Percentiles rank a stretch among this genome's conserved stretches.
These are phyloP conservation scores for Galendromus occidentalis DNA, from an alignment of 1,140 invertebrate genomes.

Conservation along the genomic window DNA sequence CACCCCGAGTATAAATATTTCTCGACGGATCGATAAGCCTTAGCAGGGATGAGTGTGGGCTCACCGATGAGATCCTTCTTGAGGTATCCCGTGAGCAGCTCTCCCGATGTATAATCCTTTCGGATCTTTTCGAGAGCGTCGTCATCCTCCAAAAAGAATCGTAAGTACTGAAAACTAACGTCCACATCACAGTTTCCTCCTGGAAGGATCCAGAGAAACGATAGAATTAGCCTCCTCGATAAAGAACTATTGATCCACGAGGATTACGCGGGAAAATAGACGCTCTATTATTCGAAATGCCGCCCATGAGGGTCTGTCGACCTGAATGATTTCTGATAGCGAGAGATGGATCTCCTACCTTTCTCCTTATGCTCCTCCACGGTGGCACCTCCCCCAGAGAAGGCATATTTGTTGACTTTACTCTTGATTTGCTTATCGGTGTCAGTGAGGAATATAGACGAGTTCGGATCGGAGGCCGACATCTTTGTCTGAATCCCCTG, in stretches of 20 bases:
- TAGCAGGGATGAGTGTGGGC: neutral
- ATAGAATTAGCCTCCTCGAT: neutral
- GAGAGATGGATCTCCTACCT: neutral
- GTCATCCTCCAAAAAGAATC: conserved; percentile 90
- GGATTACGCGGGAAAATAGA: too few species aligned
- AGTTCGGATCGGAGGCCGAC: conserved; percentile 83
- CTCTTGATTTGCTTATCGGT: conserved; percentile 91
- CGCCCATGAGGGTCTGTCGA: too few species aligned
- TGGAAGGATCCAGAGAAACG: conserved; percentile 22
- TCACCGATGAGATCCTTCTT: conserved; percentile 64
- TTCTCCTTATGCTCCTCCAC: conserved; percentile 70
- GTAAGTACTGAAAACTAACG: conserved; percentile 84
- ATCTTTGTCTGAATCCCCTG: conserved; percentile 95
- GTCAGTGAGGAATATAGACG: conserved; percentile 85
- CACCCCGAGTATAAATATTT: neutral
- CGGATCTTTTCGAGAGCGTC: conserved; percentile 57
- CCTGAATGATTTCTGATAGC: too few species aligned
- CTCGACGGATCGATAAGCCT: neutral
- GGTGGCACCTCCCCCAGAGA: conserved; percentile 82
- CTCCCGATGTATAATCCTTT: conserved; percentile 64
- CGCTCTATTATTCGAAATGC: too few species aligned
- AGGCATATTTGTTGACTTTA: conserved; percentile 96
- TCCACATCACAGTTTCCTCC: conserved; percentile 93
- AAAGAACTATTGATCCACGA: too few species aligned
- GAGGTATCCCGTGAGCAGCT: conserved; percentile 75